phyloP scores from a whole-genome alignment of 2,113 vertebrate species.

The Paradoxurus hermaphroditus region DNA sequence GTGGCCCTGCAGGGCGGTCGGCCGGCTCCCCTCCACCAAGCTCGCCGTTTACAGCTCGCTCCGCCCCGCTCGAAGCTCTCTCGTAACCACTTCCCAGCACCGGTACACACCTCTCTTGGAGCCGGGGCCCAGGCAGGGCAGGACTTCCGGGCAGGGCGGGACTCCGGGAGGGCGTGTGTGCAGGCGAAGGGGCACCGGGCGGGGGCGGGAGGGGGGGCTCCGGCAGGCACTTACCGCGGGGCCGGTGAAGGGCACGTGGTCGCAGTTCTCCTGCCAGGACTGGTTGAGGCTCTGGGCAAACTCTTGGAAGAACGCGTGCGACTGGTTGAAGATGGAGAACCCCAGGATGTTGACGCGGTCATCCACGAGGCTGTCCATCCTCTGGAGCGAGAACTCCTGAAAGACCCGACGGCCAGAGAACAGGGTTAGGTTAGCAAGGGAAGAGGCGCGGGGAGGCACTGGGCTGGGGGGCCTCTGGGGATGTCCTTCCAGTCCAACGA shows the following conservation, averaged over 20 bases:
- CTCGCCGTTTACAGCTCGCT: background rate
- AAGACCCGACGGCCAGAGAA: slow-evolving; percentile 20
- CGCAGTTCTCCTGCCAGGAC: slow-evolving; percentile 99
- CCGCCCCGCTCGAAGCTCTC: background rate
- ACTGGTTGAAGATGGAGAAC: slow-evolving; percentile 98
- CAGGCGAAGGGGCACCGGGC: too few relatives aligned
- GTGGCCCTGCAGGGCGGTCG: background rate
- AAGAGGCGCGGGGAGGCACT: fast-evolving
- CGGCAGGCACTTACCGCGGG: slow-evolving; percentile 88
- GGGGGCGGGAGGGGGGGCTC: fast-evolving
- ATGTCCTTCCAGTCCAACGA: background rate
- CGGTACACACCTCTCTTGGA: background rate
- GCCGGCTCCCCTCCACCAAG: background rate
- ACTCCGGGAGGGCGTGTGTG: background rate
- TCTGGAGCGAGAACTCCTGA: slow-evolving; percentile 96
- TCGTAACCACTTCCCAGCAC: background rate
- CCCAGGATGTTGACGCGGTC: slow-evolving; percentile 95
- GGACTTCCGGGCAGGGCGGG: background rate
- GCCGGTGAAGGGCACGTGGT: slow-evolving; percentile 94
- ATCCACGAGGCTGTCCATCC: slow-evolving; percentile 90
- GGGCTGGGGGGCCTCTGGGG: fast-evolving
- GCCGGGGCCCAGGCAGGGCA: background rate
- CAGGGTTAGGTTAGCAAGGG: slow-evolving; percentile 70
- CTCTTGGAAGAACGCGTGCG: slow-evolving; percentile 96
- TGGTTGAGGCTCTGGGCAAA: slow-evolving; percentile 96